phyloP scores from a whole-genome alignment of 2,888 invertebrate genomes.

The Euplexia lucipara region DNA sequence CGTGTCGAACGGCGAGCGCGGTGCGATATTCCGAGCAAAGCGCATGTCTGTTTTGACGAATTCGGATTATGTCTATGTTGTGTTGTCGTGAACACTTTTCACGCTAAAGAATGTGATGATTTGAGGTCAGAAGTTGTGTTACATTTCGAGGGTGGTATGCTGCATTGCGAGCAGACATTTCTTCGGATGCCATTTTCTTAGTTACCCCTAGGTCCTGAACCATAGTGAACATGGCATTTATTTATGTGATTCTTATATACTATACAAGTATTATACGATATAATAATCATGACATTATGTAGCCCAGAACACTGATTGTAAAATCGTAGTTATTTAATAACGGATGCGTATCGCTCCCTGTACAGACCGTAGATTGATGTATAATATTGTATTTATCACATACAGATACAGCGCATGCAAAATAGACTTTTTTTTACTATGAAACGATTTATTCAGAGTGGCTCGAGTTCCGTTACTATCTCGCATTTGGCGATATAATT shows the following conservation, averaged over 20 bases:
- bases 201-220: conserved; percentile 89
- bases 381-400: conserved; percentile 84
- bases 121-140: conserved; percentile 70
- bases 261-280: conserved; percentile 86
- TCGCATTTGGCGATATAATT: conserved; percentile 83
- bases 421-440: conserved; percentile 81
- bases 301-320: conserved; percentile 84
- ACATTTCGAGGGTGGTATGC: conserved; percentile 68
- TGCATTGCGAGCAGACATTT: conserved; percentile 74
- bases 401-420: conserved; percentile 79
- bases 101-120: conserved; percentile 71
- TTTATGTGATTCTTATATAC: conserved; percentile 88
- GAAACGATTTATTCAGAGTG: conserved; percentile 87
- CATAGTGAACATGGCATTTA: conserved; percentile 90
- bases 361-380: conserved; percentile 83
- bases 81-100: conserved; percentile 67
- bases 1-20: conserved; percentile 62
- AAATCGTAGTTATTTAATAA: conserved; percentile 81
- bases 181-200: conserved; percentile 89
- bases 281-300: conserved; percentile 88
- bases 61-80: conserved; percentile 71
- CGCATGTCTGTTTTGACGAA: conserved; percentile 81
- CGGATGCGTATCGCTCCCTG: conserved; percentile 77
- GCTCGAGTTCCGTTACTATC: conserved; percentile 89
- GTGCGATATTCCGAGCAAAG: conserved; percentile 82